Base-by-base conservation (phyloP, 2,888 invertebrate genomes). In the Strigamia crassipes region DNA sequence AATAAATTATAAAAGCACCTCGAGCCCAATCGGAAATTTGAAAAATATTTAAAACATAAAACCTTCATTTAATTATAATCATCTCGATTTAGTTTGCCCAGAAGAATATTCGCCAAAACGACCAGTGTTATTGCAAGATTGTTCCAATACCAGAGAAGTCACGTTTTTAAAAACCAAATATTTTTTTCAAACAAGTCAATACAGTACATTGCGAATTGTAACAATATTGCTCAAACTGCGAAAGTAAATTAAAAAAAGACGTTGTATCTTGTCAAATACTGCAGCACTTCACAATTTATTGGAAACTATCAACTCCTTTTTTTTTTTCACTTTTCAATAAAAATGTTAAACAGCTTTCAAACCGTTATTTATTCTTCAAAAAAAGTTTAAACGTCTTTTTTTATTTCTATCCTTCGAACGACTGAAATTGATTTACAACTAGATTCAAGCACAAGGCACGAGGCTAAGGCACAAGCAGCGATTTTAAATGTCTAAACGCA, bases 401-500 rank as follows among this genome's bases (percentile, higher is more conserved):
- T 66, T 23, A 27, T 27, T 27, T 27, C 3, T 27, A 27, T 66
- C 18, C 23, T 66, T 61, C 61, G 23, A 61, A 3, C 61, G 23
- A 61, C 18, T 61, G 61, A 23, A 61, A 61, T 61, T 61, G 61
- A 61, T 61, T 61, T 61, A 61, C 18, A 23, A 61, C 21, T n/a
- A 51, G 51, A 18, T 51, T 51, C 51, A 18, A 51, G 51, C 15
- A 51, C 8, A 4, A 51, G 27, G 51, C 6, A 51, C 8, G n/a
- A 51, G 27, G 51, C 6, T 18, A 51, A 51, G 10, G 18, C 51
- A 12, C 9, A n/a, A 61, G 61, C 21, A 21, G 21, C 18, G 61
- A 61, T 73, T 73, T 73, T 27, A 73, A 73, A 73, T 73, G 31
- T 13, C 73, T 73, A 27, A 73, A 73, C 27, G 73, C 12, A 13